Evolutionary conservation across 2,797 vertebrate genomes (phyloP), one percentile per base, ranked within the genome.

Genomic region (Dendrocincla fuliginosa): DNA sequence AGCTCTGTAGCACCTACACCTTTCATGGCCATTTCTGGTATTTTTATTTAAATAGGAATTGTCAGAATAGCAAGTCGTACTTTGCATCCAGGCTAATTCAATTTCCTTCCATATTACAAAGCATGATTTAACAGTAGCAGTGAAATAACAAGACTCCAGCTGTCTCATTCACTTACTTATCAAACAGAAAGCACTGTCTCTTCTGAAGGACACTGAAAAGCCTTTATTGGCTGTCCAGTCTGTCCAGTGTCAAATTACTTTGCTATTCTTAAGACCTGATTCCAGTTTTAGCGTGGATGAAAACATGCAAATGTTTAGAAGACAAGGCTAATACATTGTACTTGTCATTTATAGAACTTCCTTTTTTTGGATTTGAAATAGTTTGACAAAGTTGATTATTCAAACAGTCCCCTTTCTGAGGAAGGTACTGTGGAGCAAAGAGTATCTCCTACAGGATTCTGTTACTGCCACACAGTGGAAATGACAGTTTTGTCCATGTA

Each of bases 61-160:
- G 52, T 92, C 85, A 82, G 56, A 94, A 86, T 46, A 90, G 73
- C 59, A 77, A 82, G 50, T 89, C 33, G 13, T 42, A 94, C 74
- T 89, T 89, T 82, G 12, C 55, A 84, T 46, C 9, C 37, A 74
- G 18, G 14, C 92, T 89, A 86, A 95, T 93, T 65, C 24, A 44
- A 76, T 94, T 79, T 95, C 39, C 41, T 94, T 37, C 50, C 35
- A 19, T 33, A 69, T 84, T 76, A 70, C 0, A 0, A 87, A 63
- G 37, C 23, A 25, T 33, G 68, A 91, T 93, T 94, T 75, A 78
- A 86, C 30, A 67, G 70, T 6, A 61, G 71, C 90, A 63, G 33
- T 76, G 69, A 81, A 91, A 86, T 44, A 90, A 56, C 52, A 86
- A 50, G 71, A 73, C 35, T 84, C 32, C 15, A 69, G 46, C 84